Evolutionary conservation across 2,797 vertebrate species (phyloP).

Genomic region (Xiphophorus birchmanni): DNA sequence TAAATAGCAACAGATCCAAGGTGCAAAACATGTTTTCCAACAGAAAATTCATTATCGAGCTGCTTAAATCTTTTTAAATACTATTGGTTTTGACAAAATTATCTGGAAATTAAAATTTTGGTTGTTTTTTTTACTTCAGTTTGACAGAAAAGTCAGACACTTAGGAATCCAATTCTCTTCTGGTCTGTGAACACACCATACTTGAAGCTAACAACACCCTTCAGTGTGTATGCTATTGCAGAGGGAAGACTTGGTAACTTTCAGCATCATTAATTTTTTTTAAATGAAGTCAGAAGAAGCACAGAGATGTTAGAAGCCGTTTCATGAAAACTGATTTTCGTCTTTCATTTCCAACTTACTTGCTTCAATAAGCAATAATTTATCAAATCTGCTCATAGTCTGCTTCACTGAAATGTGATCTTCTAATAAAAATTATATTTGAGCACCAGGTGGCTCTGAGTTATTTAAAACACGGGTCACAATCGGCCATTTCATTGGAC

Average conservation of each 20-base stretch:
- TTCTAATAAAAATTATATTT: not conserved
- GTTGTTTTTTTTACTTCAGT: not conserved
- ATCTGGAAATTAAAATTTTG: not conserved
- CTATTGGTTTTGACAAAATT: not conserved
- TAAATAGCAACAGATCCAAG: slow-evolving; percentile 8
- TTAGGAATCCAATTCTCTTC: not conserved
- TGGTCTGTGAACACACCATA: not conserved
- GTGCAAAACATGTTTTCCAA: slow-evolving; percentile 11
- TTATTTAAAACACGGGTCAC: not conserved
- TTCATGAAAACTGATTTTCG: not conserved
- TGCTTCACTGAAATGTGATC: not conserved
- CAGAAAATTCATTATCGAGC: not conserved
- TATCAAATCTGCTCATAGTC: not conserved
- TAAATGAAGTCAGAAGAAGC: not conserved
- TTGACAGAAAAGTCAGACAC: not conserved
- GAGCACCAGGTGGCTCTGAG: not conserved
- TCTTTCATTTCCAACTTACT: not conserved
- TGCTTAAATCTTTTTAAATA: not conserved
- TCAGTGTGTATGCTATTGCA: not conserved
- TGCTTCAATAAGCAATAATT: not conserved
- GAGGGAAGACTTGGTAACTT: not conserved
- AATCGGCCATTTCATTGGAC: not conserved
- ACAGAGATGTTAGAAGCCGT: not conserved
- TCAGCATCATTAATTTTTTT: not conserved
- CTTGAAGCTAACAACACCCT: not conserved